Conservation (phyloP, 1,140 invertebrate genomes). For the Trypoxylus dichotomus region DNA sequence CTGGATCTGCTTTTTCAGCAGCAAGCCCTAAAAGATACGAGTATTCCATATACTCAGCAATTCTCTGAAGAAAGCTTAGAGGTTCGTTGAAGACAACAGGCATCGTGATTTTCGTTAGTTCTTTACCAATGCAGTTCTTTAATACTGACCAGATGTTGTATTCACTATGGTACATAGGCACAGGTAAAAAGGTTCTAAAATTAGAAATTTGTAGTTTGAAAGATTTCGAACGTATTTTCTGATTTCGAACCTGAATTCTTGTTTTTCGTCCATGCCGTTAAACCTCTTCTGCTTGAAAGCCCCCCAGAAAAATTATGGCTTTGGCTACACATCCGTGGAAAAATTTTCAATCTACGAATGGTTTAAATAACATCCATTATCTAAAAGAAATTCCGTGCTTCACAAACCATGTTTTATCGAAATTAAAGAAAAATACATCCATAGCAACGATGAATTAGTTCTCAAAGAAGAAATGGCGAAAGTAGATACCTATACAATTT, state of each 20-base stretch:
- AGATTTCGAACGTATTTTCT: not conserved
- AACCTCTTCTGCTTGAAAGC: not conserved
- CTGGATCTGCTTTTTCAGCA: constrained; percentile 72
- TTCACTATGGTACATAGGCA: constrained; percentile 84
- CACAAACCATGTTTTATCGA: no score
- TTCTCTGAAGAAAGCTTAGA: constrained; percentile 90
- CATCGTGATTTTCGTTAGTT: constrained; percentile 96
- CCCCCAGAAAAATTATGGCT: not conserved
- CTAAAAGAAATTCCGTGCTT: not conserved
- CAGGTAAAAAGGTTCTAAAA: constrained; percentile 65
- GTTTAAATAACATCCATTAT: not conserved
- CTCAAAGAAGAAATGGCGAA: no score
- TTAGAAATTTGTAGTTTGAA: not conserved
- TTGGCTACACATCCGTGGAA: constrained; percentile 12
- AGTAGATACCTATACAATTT: no score
- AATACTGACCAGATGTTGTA: constrained; percentile 94
- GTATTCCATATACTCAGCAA: constrained; percentile 96
- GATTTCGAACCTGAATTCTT: not conserved
- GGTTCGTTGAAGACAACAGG: constrained; percentile 97
- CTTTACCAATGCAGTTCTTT: constrained; percentile 93
- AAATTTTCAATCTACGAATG: not conserved
- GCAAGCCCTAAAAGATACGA: constrained; percentile 80
- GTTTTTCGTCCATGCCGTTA: not conserved
- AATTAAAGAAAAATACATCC: no score
- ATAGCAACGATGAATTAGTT: no score